Evolutionary conservation across 2,797 vertebrate genomes (phyloP), one percentile per base, ranked within the genome.

Genomic region (Moxostoma hubbsi): DNA sequence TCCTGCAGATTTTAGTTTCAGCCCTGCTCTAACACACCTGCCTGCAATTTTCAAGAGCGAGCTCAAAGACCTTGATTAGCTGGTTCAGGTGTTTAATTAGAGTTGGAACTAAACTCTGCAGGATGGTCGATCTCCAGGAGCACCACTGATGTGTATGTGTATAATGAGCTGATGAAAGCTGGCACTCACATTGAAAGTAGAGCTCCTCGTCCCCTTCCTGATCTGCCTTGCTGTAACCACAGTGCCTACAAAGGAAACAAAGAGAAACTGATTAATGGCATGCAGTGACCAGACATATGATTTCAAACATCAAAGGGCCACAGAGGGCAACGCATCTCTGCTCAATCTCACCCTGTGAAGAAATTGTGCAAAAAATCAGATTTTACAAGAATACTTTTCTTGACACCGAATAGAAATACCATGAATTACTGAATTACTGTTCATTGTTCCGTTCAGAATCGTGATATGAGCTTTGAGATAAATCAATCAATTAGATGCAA

Each of bases 141-240:
- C 66, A 47, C 66, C 54, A 50, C 72, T 62, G 72, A 81, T 53
- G 64, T 67, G 71, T 15, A 15, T 61, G 57, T 63, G 69, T 79
- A 65, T 72, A 73, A 79, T 71, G 81, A 78, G 73, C 58, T 87
- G 88, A 91, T 88, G 90, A 91, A 85, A 80, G 92, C 86, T 89
- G 93, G 93, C 90, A 97, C 98, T 99, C 96, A 99, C 98, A 99
- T 93, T 99, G 98, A 92, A 99, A 99, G 93, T 99, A 98, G 87
- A 99, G 97, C 88, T 99, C 98, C 92, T 99, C 98, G 82, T 99
- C 98, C 78, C 97, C 97, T 93, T 99, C 97, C 91, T 99, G 97
- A 91, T 99, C 97, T 0, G 98, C 98, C 93, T 99, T 99, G 92
- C 98, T 99, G 89, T 99, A 99, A 77, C 98, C 97, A 87, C 98